phyloP scores from a whole-genome alignment of 2,113 vertebrate genomes.

The Camelus dromedarius region DNA sequence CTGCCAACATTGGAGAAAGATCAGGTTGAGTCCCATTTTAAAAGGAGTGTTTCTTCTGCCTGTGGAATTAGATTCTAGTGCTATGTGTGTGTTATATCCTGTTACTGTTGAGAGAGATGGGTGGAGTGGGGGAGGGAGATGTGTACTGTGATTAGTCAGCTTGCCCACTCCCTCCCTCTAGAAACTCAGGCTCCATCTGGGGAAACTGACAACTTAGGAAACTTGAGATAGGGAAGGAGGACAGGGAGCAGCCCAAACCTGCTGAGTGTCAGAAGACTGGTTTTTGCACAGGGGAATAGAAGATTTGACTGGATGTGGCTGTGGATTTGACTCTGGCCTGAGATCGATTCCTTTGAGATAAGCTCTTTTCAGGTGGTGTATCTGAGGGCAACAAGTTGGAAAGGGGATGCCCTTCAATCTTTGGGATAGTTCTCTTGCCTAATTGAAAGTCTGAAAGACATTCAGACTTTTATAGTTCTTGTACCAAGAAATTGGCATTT shows the following conservation, averaged over 20 bases:
- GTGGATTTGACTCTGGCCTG: neutral
- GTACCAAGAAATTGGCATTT: neutral
- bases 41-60: constrained; percentile 46
- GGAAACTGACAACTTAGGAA: constrained; percentile 67
- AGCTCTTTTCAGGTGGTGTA: neutral
- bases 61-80: constrained; percentile 35
- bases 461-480: neutral
- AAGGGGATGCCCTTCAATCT: neutral
- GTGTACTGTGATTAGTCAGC: constrained; percentile 64
- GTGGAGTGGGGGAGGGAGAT: neutral
- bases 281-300: constrained; percentile 29
- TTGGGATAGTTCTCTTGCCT: constrained; percentile 28
- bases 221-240: constrained; percentile 61
- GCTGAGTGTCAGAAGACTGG: constrained; percentile 26
- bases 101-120: constrained; percentile 38
- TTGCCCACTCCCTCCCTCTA: neutral
- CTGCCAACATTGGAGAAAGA: neutral
- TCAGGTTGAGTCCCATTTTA: constrained; percentile 43
- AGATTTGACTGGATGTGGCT: neutral
- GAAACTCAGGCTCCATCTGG: constrained; percentile 47
- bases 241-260: constrained; percentile 47
- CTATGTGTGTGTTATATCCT: neutral
- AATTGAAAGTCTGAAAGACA: neutral
- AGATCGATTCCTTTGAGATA: neutral
- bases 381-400: neutral